Conservation (phyloP, 2,797 vertebrate species). For the Esox masquinongy region DNA sequence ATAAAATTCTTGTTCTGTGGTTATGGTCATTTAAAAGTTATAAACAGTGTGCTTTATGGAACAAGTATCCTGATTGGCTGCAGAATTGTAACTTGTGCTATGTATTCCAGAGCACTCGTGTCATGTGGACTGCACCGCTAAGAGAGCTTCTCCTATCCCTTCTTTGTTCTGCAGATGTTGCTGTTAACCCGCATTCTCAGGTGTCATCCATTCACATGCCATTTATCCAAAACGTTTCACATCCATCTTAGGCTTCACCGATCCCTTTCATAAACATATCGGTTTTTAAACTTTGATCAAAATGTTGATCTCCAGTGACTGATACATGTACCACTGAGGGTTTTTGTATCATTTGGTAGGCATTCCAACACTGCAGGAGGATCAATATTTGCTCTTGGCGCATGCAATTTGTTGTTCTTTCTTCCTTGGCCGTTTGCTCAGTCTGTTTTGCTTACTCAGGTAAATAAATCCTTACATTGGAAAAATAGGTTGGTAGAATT, state of each 20-base stretch:
- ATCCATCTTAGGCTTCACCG: not conserved
- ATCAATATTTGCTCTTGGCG: conserved; percentile 77
- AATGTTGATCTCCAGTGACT: not conserved
- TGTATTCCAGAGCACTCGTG: conserved; percentile 75
- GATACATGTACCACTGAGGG: not conserved
- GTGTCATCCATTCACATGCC: conserved; percentile 53
- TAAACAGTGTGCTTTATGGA: not conserved
- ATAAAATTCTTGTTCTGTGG: not conserved
- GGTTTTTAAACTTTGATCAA: not conserved
- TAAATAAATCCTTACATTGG: conserved; percentile 43
- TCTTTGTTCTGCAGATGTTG: conserved; percentile 83
- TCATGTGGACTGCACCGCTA: conserved; percentile 85
- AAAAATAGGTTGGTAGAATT: not conserved
- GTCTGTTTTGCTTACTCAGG: conserved; percentile 83
- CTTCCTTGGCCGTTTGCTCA: conserved; percentile 87
- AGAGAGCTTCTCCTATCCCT: conserved; percentile 86
- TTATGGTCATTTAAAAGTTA: not conserved
- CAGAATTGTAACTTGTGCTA: not conserved
- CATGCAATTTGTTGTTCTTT: conserved; percentile 83
- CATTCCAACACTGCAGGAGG: conserved; percentile 70
- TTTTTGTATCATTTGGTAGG: conserved; percentile 46
- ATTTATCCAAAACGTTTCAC: not conserved
- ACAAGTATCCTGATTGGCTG: not conserved
- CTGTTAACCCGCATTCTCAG: conserved; percentile 82
- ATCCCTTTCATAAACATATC: not conserved